A percentile compares a stretch with the other conserved stretches of the same genome.
Conservation (phyloP, 1,140 invertebrate genomes). For the Pseudomyrmex flavicornis region DNA sequence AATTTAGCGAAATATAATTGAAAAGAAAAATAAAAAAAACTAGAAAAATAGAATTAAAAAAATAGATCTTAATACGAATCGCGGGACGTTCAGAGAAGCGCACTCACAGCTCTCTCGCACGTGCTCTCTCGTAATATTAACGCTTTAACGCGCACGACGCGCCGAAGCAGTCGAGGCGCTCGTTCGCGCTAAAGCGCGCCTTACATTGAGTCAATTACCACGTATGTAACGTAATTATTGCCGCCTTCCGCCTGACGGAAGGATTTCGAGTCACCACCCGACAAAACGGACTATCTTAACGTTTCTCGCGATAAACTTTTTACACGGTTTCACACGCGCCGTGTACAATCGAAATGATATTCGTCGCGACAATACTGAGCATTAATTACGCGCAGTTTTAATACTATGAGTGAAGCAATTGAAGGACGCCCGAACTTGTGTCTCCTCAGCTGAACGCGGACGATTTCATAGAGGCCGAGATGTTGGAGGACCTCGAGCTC, state of each 20-base stretch:
- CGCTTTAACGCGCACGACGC: constrained; percentile 49
- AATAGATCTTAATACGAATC: background rate
- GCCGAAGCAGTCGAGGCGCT: constrained; percentile 67
- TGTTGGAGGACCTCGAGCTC: constrained; percentile 88
- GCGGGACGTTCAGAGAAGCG: constrained; percentile 1
- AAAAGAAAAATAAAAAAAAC: too few species aligned
- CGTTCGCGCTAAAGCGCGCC: constrained; percentile 62
- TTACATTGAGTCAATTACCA: constrained; percentile 76
- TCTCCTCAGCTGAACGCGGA: constrained; percentile 88
- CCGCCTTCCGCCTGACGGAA: constrained; percentile 71
- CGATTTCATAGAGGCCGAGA: constrained; percentile 89
- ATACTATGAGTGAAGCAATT: constrained; percentile 16
- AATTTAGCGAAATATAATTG: too few species aligned
- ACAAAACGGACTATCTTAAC: constrained; percentile 31
- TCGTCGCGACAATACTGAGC: background rate
- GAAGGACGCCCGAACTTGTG: constrained; percentile 24
- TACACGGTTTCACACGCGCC: background rate
- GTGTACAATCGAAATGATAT: background rate
- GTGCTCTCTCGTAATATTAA: constrained; percentile 8
- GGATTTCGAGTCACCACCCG: constrained; percentile 33
- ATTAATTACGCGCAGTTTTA: constrained; percentile 13
- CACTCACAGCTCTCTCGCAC: constrained; percentile 16
- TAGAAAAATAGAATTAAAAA: background rate
- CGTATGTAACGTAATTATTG: constrained; percentile 76
- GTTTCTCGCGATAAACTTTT: constrained; percentile 8